Evolutionary conservation across 2,888 invertebrate species (phyloP), one percentile per base, ranked within the genome.

Genomic region (Hirtodrosophila duncani): DNA sequence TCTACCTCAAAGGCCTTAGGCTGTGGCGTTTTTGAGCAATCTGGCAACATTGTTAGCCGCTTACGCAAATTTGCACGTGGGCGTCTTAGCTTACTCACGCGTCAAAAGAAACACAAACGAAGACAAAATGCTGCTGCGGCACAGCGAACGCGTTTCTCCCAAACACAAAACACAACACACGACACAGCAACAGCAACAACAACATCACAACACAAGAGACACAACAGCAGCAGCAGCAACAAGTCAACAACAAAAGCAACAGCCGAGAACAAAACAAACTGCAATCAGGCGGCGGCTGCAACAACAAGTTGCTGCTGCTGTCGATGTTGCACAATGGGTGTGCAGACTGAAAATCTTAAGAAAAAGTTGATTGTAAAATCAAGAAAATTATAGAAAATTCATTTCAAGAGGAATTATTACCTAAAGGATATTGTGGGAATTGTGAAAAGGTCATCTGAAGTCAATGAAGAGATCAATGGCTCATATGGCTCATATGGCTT

Each of bases 41-140:
- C 70, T 75, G 81, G 75, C 70, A 55, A 74, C 75, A 3, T 67
- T 52, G 42, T 9, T 9, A n/a, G 37, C 26, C 49, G 48, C 66
- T 75, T 81, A 78, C 74, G 75, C 81, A 78, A 80, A 82, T 63
- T 65, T 60, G 79, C 83, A 81, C 81, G 81, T 81, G 81, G 81
- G 81, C 83, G 81, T 81, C 64, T 57, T 55, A 59, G 78, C 78
- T 74, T 80, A 80, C 74, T 74, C 74, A 80, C 74, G 81, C 81
- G 78, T 74, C 81, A 80, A 74, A 74, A 74, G 68, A 67, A 77
- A 80, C 70, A 64, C 75, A 81, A 81, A 78, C 74, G 74, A 67
- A 81, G 77, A 80, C 81, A 81, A 80, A 77, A 75, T 65, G 67
- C 71, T 72, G 61, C 39, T 51, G 34, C 57, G 50, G 17, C 37